A percentile compares a stretch with the other conserved stretches of the same genome.
phyloP scores from a whole-genome alignment of 2,113 vertebrate genomes.

The Ophiodon elongatus region DNA sequence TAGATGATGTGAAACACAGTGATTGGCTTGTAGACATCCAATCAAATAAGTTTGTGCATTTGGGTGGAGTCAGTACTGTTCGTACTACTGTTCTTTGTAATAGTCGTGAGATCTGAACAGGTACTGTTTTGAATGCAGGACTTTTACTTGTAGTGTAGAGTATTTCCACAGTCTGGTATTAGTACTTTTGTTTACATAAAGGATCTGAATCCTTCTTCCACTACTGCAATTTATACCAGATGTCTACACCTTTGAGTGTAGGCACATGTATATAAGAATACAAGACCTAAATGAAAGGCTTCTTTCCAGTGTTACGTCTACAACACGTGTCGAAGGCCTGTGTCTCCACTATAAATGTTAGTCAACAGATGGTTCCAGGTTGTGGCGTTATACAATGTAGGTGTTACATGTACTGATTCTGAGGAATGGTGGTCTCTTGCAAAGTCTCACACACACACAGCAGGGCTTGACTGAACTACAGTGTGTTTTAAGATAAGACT shows the following conservation, averaged over 20 bases:
- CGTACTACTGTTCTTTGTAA: no score
- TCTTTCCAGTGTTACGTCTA: not conserved
- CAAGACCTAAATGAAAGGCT: not conserved
- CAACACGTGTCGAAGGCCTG: not conserved
- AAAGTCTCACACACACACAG: not conserved
- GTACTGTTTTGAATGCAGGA: no score
- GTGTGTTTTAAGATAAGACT: constrained; percentile 44
- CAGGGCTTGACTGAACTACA: constrained; percentile 16
- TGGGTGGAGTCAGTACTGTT: no score
- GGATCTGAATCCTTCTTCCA: no score
- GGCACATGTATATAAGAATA: no score
- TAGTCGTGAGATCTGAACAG: no score
- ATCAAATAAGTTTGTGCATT: no score
- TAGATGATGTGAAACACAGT: not conserved
- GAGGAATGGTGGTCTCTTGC: not conserved
- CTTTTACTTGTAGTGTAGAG: no score
- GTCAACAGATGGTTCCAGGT: not conserved
- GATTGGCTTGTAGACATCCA: not conserved
- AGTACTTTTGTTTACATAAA: no score
- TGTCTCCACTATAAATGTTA: not conserved
- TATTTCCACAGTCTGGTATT: no score
- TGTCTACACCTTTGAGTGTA: no score
- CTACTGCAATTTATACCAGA: no score
- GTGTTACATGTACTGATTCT: not conserved
- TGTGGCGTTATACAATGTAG: not conserved